A percentile compares a stretch with the other conserved stretches of the same genome.
phyloP scores from a whole-genome alignment of 2,113 vertebrate genomes.

The Actenoides hombroni region DNA sequence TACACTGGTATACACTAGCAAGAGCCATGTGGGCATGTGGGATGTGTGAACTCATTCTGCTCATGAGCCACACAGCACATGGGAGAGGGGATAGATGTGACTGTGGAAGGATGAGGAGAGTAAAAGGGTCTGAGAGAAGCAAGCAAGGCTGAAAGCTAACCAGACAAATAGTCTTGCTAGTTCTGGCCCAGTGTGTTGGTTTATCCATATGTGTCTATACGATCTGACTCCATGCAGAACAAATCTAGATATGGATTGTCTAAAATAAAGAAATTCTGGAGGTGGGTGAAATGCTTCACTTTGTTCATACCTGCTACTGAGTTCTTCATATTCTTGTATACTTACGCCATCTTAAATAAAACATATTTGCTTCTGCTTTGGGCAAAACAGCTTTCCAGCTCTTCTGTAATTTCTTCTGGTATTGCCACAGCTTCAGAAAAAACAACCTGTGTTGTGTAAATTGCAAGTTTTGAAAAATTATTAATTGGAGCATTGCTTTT shows the following conservation, averaged over 20 bases:
- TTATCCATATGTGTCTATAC: not conserved
- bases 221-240: not conserved
- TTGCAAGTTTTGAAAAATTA: not conserved
- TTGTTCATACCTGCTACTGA: not conserved
- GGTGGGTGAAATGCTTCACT: not conserved
- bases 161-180: not conserved
- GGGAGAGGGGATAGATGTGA: rapidly evolving
- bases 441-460: not conserved
- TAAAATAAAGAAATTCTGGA: not conserved
- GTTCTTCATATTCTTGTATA: not conserved
- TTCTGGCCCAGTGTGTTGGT: not conserved
- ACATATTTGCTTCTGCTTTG: not conserved
- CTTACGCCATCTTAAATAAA: not conserved
- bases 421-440: not conserved
- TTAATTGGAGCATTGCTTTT: not conserved
- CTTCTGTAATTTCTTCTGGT: not conserved
- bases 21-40: not conserved
- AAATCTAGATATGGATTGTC: not conserved
- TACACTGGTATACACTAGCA: not conserved
- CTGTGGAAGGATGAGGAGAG: not conserved
- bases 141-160: not conserved
- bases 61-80: not conserved
- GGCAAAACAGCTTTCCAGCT: not conserved
- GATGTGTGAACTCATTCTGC: not conserved
- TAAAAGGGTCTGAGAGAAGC: rapidly evolving